phyloP scores from a whole-genome alignment of 1,140 invertebrate genomes.

The Drosophila arawakana region DNA sequence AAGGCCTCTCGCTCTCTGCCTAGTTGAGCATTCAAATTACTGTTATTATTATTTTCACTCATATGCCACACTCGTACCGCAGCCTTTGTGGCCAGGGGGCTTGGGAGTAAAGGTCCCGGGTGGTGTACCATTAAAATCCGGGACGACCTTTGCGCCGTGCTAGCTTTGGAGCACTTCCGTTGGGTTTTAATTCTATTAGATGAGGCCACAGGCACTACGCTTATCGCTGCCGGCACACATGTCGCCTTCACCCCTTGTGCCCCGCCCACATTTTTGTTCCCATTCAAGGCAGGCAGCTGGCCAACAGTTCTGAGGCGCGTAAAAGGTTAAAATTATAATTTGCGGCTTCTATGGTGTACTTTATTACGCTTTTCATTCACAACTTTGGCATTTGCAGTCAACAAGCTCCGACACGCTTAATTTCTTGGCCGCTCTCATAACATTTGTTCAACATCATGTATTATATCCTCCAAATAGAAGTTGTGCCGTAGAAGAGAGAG shows the following conservation, averaged over 20 bases:
- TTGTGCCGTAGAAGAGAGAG: too few relatives aligned
- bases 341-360: slow-evolving; percentile 71
- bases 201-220: slow-evolving; percentile 43
- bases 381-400: slow-evolving; percentile 72
- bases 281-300: slow-evolving; percentile 6
- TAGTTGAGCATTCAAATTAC: slow-evolving; percentile 78
- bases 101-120: slow-evolving; percentile 5
- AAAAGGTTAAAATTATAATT: slow-evolving; percentile 82
- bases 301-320: slow-evolving; percentile 41
- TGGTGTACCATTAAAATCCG: slow-evolving; percentile 68
- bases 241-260: slow-evolving; percentile 26
- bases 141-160: slow-evolving; percentile 65
- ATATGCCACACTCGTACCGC: slow-evolving; percentile 58
- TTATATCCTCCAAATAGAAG: slow-evolving; percentile 2
- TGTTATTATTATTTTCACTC: slow-evolving; percentile 82
- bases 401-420: slow-evolving; percentile 77
- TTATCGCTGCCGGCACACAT: slow-evolving; percentile 68
- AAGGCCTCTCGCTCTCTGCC: slow-evolving; percentile 46
- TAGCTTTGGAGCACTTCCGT: slow-evolving; percentile 66
- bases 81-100: neutral
- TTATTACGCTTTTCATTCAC: slow-evolving; percentile 66
- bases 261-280: neutral
- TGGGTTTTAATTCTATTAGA: slow-evolving; percentile 79
- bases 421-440: slow-evolving; percentile 78
- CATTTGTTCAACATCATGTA: slow-evolving; percentile 77